Conservation (phyloP, 2,888 invertebrate genomes). For the Oxytorus armatus region DNA sequence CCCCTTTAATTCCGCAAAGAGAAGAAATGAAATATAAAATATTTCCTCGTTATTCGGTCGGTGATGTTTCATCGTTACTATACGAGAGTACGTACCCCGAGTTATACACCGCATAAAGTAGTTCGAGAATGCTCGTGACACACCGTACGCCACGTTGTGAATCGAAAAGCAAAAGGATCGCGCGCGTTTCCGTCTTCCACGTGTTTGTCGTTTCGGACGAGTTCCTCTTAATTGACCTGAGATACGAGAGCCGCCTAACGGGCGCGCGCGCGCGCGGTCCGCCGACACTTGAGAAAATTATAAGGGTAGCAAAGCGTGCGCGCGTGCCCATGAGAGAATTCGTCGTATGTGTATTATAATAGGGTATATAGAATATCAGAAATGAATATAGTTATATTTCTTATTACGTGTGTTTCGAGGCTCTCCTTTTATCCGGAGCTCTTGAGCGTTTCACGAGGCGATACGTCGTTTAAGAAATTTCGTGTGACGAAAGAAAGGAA, state of each 20-base stretch:
- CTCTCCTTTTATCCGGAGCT: constrained; percentile 24
- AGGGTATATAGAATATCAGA: neutral
- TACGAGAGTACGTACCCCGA: too few species aligned
- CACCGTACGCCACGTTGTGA: constrained; percentile 19
- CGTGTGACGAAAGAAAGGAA: constrained; percentile 14
- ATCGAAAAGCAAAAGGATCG: constrained; percentile 27
- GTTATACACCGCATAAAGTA: too few species aligned
- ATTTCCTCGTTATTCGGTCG: too few species aligned
- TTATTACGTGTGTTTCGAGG: constrained; percentile 25
- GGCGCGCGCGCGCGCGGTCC: constrained; percentile 65
- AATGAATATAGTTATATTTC: constrained; percentile 16
- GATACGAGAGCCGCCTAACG: constrained; percentile 81
- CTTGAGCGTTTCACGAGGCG: constrained; percentile 64
- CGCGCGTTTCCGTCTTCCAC: constrained; percentile 74
- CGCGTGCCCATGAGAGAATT: constrained; percentile 47
- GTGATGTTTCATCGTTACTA: too few species aligned
- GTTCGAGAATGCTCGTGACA: too few species aligned
- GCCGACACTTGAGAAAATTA: constrained; percentile 66
- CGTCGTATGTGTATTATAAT: constrained; percentile 1
- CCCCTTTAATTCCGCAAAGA: too few species aligned
- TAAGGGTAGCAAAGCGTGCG: constrained; percentile 60
- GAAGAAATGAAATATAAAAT: too few species aligned
- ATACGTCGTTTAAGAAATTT: constrained; percentile 65
- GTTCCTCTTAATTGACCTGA: constrained; percentile 84
- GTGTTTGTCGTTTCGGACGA: constrained; percentile 84